Conservation (phyloP, 2,113 vertebrate species). For the Panurus biarmicus region DNA sequence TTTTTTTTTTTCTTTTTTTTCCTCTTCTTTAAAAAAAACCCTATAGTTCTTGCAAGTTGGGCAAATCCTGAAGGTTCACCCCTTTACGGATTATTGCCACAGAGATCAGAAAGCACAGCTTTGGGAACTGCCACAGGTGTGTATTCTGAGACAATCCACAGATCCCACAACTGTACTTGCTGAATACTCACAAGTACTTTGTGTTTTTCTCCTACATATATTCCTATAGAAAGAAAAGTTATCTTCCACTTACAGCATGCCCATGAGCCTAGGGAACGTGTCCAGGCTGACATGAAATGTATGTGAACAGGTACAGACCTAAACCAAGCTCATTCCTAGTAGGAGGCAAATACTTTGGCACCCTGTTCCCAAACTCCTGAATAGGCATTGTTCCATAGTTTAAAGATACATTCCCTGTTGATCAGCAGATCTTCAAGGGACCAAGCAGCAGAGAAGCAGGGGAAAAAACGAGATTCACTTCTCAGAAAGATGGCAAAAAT, state of each 20-base stretch:
- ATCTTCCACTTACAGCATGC: not conserved
- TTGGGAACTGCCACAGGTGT: not conserved
- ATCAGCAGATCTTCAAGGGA: not conserved
- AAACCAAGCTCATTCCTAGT: not conserved
- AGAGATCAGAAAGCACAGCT: not conserved
- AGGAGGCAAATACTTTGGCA: not conserved
- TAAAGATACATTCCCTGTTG: not conserved
- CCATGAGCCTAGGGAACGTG: not conserved
- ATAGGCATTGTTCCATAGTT: fast-evolving
- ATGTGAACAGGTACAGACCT: not conserved
- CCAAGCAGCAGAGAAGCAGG: not conserved
- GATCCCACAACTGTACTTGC: not conserved
- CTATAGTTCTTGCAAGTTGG: not conserved
- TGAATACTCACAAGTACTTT: not conserved
- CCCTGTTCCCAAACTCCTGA: not conserved
- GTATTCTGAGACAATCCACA: not conserved
- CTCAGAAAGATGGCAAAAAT: not conserved
- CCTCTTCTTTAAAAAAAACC: too few relatives aligned
- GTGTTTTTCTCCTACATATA: not conserved
- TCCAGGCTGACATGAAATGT: not conserved
- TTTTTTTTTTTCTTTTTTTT: not conserved
- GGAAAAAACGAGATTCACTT: not conserved
- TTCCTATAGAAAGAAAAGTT: not conserved
- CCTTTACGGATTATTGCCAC: not conserved
- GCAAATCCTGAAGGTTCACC: not conserved